Evolutionary conservation across 2,888 invertebrate species (phyloP).

Genomic region (Suillia variegata): DNA sequence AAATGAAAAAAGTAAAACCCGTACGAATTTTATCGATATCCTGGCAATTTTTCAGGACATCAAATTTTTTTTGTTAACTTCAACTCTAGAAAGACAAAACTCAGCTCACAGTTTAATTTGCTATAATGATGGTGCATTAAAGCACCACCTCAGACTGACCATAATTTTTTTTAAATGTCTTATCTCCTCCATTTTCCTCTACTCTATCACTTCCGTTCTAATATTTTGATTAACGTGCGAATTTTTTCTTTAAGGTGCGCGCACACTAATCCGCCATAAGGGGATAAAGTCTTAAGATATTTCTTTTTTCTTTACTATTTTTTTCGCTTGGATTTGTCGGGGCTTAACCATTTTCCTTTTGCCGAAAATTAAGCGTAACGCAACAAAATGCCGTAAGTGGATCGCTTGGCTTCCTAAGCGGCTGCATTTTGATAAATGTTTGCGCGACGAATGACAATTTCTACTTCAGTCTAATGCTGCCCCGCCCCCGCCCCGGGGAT

Average conservation of each 20-base stretch:
- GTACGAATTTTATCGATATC: too few species aligned
- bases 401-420: too few species aligned
- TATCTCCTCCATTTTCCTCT: constrained; percentile 1
- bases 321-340: constrained; percentile 53
- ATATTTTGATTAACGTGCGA: constrained; percentile 57
- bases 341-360: constrained; percentile 35
- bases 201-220: constrained; percentile 28
- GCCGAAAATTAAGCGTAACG: constrained; percentile 17
- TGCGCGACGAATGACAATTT: constrained; percentile 18
- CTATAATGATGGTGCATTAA: too few species aligned
- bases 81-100: too few species aligned
- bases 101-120: too few species aligned
- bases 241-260: constrained; percentile 30
- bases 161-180: too few species aligned
- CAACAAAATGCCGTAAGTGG: too few species aligned
- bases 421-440: constrained; percentile 30
- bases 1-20: too few species aligned
- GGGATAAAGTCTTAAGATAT: constrained; percentile 54
- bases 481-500: background rate
- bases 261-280: constrained; percentile 49
- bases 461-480: background rate
- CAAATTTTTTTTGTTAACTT: too few species aligned
- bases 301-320: too few species aligned
- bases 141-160: too few species aligned
- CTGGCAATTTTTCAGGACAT: too few species aligned